Base-by-base conservation (phyloP, 1,140 invertebrate species). In the Drosophila triauraria region DNA sequence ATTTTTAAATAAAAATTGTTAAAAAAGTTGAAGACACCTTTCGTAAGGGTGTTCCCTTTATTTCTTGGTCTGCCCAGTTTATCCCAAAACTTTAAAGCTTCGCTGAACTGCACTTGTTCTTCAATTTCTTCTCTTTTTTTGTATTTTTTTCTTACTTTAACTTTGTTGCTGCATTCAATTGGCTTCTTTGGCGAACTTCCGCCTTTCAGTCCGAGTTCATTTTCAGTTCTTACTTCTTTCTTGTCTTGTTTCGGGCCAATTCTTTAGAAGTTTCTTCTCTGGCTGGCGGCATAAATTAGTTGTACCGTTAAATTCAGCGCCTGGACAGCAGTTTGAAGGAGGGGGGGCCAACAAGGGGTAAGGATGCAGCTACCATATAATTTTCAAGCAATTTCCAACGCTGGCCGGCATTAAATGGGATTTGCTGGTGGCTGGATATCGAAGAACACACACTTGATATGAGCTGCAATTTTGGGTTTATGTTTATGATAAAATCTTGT, bases 141-240 rank as follows among this genome's bases (percentile, higher is more conserved):
- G 7, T 35, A 54, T 63, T 65, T 62, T 48, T 56, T 38, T 35
- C 9, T 35, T 35, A 35, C 20, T 65, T 46, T 27, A 56, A 58
- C 63, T 80, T 51, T 64, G 48, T 38, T 76, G 46, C 47, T 75
- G 82, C 82, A 86, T 81, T 86, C 74, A 85, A 85, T 85, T 85
- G 82, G 82, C 82, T 85, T 85, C 82, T 65, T 67, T 50, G 61
- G 62, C 68, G 65, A 86, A 85, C 82, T 85, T 85, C 82, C 82
- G 82, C 82, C 82, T 81, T 68, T 30, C 68, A 17, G 50, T 51
- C 30, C 8, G 53, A 60, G 68, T 71, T 51, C 38, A 60, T 59
- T 69, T 58, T 50, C 53, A 50, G 50, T 56, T 56, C 38, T 53
- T 61, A 23, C 53, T 25, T 56, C 40, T 35, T 56, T 40, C 53